Evolutionary conservation across 2,797 vertebrate genomes (phyloP).

Genomic region (Diceros bicornis): DNA sequence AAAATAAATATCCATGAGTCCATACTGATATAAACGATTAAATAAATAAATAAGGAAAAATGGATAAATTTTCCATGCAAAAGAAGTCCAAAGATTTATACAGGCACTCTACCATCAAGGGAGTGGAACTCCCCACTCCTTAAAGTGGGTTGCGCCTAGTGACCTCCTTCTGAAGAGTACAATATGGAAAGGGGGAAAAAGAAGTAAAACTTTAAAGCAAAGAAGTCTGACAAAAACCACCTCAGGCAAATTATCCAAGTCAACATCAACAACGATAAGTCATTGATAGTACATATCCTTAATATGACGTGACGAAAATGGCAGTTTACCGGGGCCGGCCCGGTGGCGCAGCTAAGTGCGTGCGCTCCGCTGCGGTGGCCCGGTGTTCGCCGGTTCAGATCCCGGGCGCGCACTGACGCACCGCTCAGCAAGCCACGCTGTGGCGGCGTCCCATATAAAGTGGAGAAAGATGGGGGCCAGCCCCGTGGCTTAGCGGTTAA

Average conservation of each 20-base stretch:
- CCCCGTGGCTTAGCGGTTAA: no score
- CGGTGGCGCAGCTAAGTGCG: no score
- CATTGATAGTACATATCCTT: background rate
- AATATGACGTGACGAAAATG: background rate
- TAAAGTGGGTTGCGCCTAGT: background rate
- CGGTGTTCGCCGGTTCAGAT: no score
- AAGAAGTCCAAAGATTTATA: background rate
- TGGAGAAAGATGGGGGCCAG: no score
- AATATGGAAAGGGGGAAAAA: background rate
- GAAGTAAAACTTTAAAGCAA: background rate
- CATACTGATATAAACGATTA: background rate
- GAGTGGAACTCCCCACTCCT: background rate
- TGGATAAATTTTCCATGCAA: background rate
- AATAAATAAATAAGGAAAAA: background rate
- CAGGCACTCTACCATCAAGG: background rate
- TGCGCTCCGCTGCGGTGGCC: no score
- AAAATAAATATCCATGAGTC: slow-evolving; percentile 12
- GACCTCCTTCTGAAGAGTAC: background rate
- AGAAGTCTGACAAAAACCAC: background rate
- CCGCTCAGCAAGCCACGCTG: no score
- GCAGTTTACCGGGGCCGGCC: background rate
- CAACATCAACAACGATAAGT: background rate
- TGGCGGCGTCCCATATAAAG: no score
- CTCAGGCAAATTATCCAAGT: background rate
- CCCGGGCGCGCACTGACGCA: no score